Conservation (phyloP, 2,797 vertebrate species). For the Hirundo rustica region DNA sequence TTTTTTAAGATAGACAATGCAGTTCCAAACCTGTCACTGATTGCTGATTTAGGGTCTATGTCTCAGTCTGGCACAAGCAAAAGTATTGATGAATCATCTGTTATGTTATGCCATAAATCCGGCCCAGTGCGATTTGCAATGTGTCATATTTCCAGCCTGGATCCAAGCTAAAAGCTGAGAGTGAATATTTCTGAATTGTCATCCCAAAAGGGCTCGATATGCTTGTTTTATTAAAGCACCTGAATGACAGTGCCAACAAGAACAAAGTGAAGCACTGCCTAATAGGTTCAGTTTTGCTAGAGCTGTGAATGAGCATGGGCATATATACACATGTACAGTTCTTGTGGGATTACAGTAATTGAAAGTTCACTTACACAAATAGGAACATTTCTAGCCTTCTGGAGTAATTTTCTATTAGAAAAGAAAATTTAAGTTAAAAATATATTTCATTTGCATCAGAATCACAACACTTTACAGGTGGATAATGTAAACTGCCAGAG, state of each 20-base stretch:
- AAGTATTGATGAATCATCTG: slow-evolving; percentile 52
- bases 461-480: slow-evolving; percentile 24
- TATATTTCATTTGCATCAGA: slow-evolving; percentile 38
- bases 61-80: background rate
- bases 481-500: slow-evolving; percentile 33
- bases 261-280: slow-evolving; percentile 1
- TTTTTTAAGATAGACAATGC: background rate
- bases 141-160: slow-evolving; percentile 10
- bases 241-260: background rate
- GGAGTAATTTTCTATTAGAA: slow-evolving; percentile 47
- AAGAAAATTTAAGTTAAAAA: slow-evolving; percentile 27
- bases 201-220: background rate
- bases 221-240: slow-evolving; percentile 24
- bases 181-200: slow-evolving; percentile 23
- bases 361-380: slow-evolving; percentile 47
- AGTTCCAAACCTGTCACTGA: slow-evolving; percentile 14
- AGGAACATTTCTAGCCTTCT: slow-evolving; percentile 29
- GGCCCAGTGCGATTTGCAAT: background rate
- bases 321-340: background rate
- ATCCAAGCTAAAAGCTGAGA: background rate
- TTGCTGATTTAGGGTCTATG: slow-evolving; percentile 42
- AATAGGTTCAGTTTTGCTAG: slow-evolving; percentile 8
- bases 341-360: slow-evolving; percentile 22
- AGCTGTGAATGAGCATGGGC: background rate
- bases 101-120: slow-evolving; percentile 26